These are phyloP conservation scores for Drosophila nigromelanica DNA, from an alignment of 1,140 invertebrate species.

Conservation along the genomic window DNA sequence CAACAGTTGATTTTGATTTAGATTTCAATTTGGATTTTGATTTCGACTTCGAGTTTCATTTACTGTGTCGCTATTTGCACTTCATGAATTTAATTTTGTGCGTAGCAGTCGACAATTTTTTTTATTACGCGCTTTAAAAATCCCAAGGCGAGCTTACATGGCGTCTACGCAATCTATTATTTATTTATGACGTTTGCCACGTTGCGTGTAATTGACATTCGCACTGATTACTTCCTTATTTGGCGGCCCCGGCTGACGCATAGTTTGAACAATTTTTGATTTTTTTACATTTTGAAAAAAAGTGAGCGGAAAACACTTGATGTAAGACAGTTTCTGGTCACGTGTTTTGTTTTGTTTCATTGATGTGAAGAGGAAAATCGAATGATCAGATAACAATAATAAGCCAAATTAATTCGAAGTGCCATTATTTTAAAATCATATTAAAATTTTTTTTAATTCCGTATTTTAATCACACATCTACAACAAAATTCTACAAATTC, in stretches of 20 bases:
- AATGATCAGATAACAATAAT: too few species aligned
- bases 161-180: conserved; percentile 47
- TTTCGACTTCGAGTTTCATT: conserved; percentile 26
- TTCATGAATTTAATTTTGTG: conserved; percentile 54
- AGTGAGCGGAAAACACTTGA: conserved; percentile 12
- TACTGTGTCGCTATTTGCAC: conserved; percentile 29
- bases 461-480: too few species aligned
- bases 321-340: too few species aligned
- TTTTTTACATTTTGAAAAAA: conserved; percentile 1
- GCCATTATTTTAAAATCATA: too few species aligned
- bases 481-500: too few species aligned
- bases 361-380: too few species aligned
- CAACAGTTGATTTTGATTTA: conserved; percentile 40
- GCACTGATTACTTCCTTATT: conserved; percentile 53
- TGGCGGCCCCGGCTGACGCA: conserved; percentile 31
- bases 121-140: conserved; percentile 4
- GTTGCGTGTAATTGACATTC: conserved; percentile 56
- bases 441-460: too few species aligned
- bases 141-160: conserved; percentile 51
- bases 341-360: too few species aligned
- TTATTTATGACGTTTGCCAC: conserved; percentile 42
- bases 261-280: conserved; percentile 1
- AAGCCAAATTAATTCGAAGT: too few species aligned
- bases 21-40: conserved; percentile 17
- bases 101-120: conserved; percentile 27